Evolutionary conservation across 2,888 invertebrate genomes (phyloP).

Genomic region (Cylindroiulus punctatus): DNA sequence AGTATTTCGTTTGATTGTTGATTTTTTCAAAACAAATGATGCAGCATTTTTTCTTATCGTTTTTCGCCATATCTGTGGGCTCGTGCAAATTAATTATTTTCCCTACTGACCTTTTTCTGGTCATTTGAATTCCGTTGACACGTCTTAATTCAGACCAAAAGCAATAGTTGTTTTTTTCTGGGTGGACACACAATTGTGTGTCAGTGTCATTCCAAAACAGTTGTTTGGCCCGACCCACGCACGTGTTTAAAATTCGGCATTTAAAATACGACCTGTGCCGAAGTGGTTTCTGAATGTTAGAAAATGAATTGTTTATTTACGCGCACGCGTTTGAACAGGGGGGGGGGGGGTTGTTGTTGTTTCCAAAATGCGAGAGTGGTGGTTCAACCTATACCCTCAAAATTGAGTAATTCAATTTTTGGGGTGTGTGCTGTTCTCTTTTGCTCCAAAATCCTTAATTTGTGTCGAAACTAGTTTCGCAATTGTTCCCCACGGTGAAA

Average conservation of each 20-base stretch:
- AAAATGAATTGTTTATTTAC: slow-evolving; percentile 14
- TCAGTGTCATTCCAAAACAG: slow-evolving; percentile 38
- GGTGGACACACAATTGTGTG: background rate
- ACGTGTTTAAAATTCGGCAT: background rate
- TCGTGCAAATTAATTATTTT: background rate
- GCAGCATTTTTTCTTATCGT: too few relatives aligned
- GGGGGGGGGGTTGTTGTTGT: background rate
- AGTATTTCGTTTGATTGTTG: background rate
- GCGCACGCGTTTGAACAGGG: background rate
- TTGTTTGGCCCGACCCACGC: background rate
- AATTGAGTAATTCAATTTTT: slow-evolving; percentile 44
- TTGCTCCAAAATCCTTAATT: slow-evolving; percentile 43
- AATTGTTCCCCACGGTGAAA: slow-evolving; percentile 10
- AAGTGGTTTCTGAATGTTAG: background rate
- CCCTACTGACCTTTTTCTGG: slow-evolving; percentile 22
- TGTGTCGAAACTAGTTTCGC: slow-evolving; percentile 24
- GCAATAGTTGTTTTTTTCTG: background rate
- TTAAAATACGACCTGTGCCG: background rate
- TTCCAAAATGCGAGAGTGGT: background rate
- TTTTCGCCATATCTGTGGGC: background rate
- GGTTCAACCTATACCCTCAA: slow-evolving; percentile 35
- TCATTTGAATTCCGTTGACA: background rate
- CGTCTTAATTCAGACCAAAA: slow-evolving; percentile 32
- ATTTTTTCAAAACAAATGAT: background rate
- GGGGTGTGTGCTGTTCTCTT: slow-evolving; percentile 43